These are phyloP conservation scores for Frankliniella fusca DNA, from an alignment of 2,888 invertebrate genomes.

Conservation along the genomic window DNA sequence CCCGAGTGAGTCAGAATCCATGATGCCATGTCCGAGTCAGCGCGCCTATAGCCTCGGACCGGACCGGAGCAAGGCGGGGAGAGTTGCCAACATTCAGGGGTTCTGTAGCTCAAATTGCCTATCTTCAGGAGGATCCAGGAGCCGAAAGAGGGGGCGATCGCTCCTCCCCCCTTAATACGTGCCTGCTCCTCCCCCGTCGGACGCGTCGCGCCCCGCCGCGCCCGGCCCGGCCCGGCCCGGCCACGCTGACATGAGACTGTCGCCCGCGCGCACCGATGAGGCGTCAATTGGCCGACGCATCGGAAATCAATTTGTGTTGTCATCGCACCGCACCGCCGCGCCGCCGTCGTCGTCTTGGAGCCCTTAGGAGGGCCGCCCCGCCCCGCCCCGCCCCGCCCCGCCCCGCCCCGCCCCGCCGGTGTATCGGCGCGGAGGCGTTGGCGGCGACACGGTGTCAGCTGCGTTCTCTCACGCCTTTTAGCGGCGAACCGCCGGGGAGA, in stretches of 20 bases:
- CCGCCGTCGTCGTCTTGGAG: background rate
- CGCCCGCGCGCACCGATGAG: background rate
- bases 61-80: no score
- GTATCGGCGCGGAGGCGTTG: background rate
- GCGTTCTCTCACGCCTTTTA: constrained; percentile 21
- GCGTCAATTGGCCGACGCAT: constrained; percentile 4
- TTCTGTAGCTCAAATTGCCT: no score
- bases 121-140: no score
- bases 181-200: background rate
- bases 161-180: no score
- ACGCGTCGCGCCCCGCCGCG: background rate
- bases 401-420: background rate
- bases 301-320: constrained; percentile 26
- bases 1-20: no score
- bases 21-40: no score
- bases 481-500: constrained; percentile 9
- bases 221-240: no score
- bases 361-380: background rate
- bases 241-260: no score
- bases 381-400: no score
- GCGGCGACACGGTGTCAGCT: background rate
- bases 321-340: background rate
- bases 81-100: no score
- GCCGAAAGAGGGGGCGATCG: no score
- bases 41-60: no score